Evolutionary conservation across 2,113 vertebrate genomes (phyloP).

Genomic region (Todiramphus chloris): DNA sequence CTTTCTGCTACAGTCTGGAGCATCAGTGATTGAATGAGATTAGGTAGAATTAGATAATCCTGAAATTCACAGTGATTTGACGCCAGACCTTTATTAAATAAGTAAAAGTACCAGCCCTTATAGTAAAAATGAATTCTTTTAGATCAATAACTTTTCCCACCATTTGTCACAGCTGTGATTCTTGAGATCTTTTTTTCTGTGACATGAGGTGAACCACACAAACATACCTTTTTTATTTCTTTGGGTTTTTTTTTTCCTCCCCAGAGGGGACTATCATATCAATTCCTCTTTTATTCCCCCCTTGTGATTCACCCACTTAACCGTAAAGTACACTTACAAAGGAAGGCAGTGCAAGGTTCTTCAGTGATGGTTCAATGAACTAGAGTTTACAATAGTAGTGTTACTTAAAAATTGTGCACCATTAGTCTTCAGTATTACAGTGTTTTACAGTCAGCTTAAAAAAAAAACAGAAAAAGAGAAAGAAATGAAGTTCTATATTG

Average conservation of each 20-base stretch:
- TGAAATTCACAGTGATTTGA: conserved; percentile 65
- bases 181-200: neutral
- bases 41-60: conserved; percentile 75
- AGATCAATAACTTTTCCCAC: conserved; percentile 53
- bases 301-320: conserved; percentile 51
- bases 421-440: rapidly evolving
- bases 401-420: neutral
- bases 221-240: neutral
- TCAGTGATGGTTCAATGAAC: neutral
- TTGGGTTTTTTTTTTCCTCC: neutral
- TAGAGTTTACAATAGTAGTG: neutral
- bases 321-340: neutral
- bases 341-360: neutral
- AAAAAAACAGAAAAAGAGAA: neutral
- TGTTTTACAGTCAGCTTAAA: neutral
- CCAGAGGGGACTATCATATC: neutral
- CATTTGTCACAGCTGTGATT: neutral
- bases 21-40: conserved; percentile 73
- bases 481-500: neutral
- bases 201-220: neutral
- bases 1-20: conserved; percentile 70
- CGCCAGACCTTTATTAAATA: conserved; percentile 66
- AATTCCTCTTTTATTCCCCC: conserved; percentile 49
- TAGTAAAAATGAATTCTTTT: conserved; percentile 57
- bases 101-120: conserved; percentile 58